Evolutionary conservation across 2,888 invertebrate species (phyloP).

Genomic region (Cerastis rubricosa): DNA sequence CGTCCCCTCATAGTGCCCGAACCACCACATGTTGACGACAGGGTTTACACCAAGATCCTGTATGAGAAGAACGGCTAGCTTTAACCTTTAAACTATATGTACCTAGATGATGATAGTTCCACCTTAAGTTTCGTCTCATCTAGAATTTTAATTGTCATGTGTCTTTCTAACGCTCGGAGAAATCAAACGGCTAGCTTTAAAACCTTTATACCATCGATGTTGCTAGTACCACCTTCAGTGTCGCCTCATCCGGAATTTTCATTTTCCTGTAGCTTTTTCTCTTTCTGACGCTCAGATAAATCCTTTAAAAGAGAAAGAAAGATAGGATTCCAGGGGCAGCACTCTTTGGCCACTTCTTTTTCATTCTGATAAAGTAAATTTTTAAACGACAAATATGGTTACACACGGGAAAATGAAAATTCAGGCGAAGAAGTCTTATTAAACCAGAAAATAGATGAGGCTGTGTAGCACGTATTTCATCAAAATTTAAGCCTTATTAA

Average conservation of each 20-base stretch:
- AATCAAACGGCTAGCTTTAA: too few species aligned
- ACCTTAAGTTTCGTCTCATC: not conserved
- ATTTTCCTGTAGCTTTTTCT: not conserved
- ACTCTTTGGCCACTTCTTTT: not conserved
- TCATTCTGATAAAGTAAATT: not conserved
- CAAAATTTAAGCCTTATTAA: not conserved
- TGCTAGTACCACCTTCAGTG: not conserved
- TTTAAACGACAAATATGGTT: not conserved
- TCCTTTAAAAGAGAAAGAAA: not conserved
- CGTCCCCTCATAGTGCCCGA: constrained; percentile 92
- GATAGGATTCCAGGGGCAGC: not conserved
- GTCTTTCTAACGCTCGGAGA: not conserved
- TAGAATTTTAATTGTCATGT: not conserved
- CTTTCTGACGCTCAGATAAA: not conserved
- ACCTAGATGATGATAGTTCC: not conserved
- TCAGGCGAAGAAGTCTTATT: not conserved
- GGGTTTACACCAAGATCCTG: constrained; percentile 90
- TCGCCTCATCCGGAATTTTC: not conserved
- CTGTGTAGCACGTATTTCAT: not conserved
- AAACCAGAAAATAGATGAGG: not conserved
- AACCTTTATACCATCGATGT: too few species aligned
- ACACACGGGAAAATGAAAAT: not conserved
- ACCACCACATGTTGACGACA: constrained; percentile 91
- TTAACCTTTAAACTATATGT: not conserved
- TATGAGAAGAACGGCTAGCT: constrained; percentile 49